Conservation (phyloP, 2,113 vertebrate species). For the Scomber scombrus region DNA sequence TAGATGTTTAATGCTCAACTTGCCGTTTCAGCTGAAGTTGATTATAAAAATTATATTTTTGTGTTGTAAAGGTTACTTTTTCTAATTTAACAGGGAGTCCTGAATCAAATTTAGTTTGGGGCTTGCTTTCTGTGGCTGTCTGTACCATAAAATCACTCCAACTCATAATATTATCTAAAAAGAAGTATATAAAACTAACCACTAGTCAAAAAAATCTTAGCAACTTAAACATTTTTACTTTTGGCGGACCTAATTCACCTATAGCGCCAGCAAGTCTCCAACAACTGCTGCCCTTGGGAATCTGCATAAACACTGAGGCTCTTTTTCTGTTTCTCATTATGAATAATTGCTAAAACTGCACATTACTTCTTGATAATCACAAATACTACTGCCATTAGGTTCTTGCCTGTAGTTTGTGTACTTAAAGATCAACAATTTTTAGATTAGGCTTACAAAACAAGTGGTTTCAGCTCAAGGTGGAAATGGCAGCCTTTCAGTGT, state of each 20-base stretch:
- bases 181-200: no score
- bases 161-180: no score
- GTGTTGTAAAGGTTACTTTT: no score
- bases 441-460: background rate
- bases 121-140: no score
- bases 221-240: background rate
- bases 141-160: no score
- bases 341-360: slow-evolving; percentile 38
- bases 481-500: background rate
- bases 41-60: no score
- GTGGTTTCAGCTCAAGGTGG: background rate
- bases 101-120: no score
- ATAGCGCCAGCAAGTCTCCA: slow-evolving; percentile 1
- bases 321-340: slow-evolving; percentile 30
- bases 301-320: background rate
- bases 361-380: slow-evolving; percentile 22
- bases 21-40: no score
- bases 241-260: background rate
- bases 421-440: background rate
- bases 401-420: slow-evolving; percentile 4
- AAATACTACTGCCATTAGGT: slow-evolving; percentile 1
- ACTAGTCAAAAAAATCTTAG: background rate
- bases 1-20: no score
- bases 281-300: slow-evolving; percentile 5
- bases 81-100: no score